A percentile compares a stretch with the other conserved stretches of the same genome.
Evolutionary conservation across 2,888 invertebrate species (phyloP).

Genomic region (Macrophya alboannulata): DNA sequence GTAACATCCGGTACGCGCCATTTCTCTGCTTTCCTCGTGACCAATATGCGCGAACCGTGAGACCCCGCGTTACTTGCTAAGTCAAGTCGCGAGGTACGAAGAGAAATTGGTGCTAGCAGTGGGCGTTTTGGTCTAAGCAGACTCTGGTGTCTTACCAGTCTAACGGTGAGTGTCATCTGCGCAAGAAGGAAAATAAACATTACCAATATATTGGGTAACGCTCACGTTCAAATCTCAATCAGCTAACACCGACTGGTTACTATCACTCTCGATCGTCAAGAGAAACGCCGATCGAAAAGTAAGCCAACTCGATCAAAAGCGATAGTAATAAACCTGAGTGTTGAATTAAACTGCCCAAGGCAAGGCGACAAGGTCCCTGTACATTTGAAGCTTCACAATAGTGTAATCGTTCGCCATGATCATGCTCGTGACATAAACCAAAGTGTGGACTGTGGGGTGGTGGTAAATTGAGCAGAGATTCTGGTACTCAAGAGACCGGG

Average conservation of each 20-base stretch:
- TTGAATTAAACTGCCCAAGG: not conserved
- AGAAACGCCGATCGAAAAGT: not conserved
- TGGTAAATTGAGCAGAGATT: slow-evolving; percentile 20
- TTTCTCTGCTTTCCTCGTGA: slow-evolving; percentile 48
- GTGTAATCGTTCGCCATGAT: not conserved
- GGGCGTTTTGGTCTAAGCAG: slow-evolving; percentile 43
- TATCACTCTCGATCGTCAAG: not conserved
- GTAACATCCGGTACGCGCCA: slow-evolving; percentile 46
- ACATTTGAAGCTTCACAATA: slow-evolving; percentile 5
- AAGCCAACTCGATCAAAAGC: not conserved
- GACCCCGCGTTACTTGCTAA: slow-evolving; percentile 21
- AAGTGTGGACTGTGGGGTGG: slow-evolving; percentile 19
- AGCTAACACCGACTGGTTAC: not conserved
- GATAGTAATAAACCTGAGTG: not conserved
- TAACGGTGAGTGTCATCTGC: slow-evolving; percentile 46
- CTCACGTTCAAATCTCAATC: not conserved
- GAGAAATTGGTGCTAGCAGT: slow-evolving; percentile 51
- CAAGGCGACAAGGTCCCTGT: not conserved
- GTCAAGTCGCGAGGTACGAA: slow-evolving; percentile 50
- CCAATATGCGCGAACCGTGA: slow-evolving; percentile 47
- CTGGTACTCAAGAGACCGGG: slow-evolving; percentile 19
- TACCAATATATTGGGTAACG: not conserved
- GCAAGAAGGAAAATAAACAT: slow-evolving; percentile 29
- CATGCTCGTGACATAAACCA: slow-evolving; percentile 29
- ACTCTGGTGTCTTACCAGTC: slow-evolving; percentile 37